Conservation (phyloP, 2,888 invertebrate species). For the Cyaniris semiargus region DNA sequence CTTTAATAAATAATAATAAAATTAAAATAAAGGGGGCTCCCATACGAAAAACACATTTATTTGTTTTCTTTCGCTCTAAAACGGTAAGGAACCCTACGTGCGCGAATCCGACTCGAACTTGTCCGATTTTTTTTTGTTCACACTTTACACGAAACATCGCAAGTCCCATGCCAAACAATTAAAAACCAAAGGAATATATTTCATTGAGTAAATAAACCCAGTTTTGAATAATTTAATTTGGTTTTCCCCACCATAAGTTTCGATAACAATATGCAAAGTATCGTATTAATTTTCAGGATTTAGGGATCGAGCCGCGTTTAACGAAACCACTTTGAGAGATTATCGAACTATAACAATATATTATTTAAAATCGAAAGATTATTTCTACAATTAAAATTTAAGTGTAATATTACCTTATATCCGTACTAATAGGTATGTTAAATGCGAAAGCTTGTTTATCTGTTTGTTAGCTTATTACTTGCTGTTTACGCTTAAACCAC, state of each 20-base stretch:
- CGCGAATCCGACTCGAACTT: no score
- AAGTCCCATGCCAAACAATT: no score
- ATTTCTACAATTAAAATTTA: neutral
- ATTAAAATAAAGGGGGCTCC: no score
- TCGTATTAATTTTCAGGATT: conserved; percentile 28
- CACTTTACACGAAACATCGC: no score
- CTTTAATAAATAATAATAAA: no score
- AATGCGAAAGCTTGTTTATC: no score
- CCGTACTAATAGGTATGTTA: neutral
- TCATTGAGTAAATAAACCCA: neutral
- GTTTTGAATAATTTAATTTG: neutral
- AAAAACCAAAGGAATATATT: neutral
- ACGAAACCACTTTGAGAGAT: conserved; percentile 24
- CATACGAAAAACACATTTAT: no score
- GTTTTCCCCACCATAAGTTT: conserved; percentile 32
- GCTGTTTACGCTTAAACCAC: no score
- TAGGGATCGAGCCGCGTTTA: conserved; percentile 12
- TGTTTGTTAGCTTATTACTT: no score
- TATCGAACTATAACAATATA: neutral
- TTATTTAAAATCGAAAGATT: neutral
- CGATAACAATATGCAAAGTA: conserved; percentile 19
- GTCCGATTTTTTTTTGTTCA: no score
- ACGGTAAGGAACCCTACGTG: no score
- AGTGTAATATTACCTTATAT: neutral
- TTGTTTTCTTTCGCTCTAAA: no score